Conservation (phyloP, 2,888 invertebrate species). For the Parnassius apollo region DNA sequence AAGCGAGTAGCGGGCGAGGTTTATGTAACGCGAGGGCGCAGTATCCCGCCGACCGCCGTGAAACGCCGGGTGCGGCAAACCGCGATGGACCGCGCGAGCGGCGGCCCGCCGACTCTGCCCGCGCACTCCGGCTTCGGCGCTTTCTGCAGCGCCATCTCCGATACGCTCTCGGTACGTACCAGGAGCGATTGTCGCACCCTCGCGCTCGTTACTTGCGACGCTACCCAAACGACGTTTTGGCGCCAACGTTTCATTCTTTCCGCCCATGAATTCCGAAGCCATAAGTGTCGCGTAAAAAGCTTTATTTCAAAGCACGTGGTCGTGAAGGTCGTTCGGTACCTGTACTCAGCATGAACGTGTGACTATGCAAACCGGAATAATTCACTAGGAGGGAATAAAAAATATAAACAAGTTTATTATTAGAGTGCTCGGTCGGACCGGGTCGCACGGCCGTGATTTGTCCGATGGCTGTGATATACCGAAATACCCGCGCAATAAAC, state of each 20-base stretch:
- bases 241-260: constrained; percentile 45
- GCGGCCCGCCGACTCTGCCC: constrained; percentile 54
- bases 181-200: constrained; percentile 29
- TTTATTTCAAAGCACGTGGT: constrained; percentile 77
- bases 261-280: constrained; percentile 30
- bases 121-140: constrained; percentile 71
- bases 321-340: constrained; percentile 57
- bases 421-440: constrained; percentile 77
- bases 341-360: constrained; percentile 38
- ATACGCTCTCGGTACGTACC: constrained; percentile 75
- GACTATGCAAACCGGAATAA: constrained; percentile 48
- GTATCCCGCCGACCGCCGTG: constrained; percentile 64
- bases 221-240: constrained; percentile 47
- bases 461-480: constrained; percentile 77
- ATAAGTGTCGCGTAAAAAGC: constrained; percentile 46
- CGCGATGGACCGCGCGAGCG: constrained; percentile 64
- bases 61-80: constrained; percentile 43
- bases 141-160: constrained; percentile 77
- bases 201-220: constrained; percentile 32
- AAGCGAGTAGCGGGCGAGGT: constrained; percentile 62
- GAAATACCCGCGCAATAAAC: constrained; percentile 76
- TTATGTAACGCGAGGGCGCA: constrained; percentile 70
- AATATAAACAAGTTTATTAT: constrained; percentile 81
- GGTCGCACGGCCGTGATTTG: constrained; percentile 79
- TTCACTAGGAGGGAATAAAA: constrained; percentile 68